A percentile compares a stretch with the other conserved stretches of the same genome.
phyloP scores from a whole-genome alignment of 2,888 invertebrate genomes.

The Diplazon laetatorius region DNA sequence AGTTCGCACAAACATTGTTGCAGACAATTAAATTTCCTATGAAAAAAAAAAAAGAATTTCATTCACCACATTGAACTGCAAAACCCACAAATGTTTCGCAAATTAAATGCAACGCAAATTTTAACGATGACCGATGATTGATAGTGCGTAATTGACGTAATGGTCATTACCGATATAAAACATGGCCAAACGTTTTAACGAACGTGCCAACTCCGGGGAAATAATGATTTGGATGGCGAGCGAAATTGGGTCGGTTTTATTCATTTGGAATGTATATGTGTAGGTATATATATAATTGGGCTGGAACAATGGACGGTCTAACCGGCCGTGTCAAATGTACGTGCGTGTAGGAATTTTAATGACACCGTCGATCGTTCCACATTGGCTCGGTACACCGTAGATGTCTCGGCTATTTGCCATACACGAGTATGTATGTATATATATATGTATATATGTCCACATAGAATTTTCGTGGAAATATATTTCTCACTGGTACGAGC shows the following conservation, averaged over 20 bases:
- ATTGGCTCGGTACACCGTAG: neutral
- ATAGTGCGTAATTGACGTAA: neutral
- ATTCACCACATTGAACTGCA: no score
- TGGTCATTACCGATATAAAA: neutral
- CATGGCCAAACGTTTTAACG: neutral
- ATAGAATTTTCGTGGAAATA: slow-evolving; percentile 28
- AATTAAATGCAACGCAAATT: no score
- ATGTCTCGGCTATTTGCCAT: slow-evolving; percentile 3
- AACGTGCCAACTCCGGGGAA: neutral
- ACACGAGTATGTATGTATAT: no score
- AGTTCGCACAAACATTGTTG: no score
- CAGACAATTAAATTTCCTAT: no score
- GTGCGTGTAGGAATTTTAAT: slow-evolving; percentile 53
- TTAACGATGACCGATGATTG: no score
- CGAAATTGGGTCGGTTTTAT: slow-evolving; percentile 38
- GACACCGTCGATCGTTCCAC: slow-evolving; percentile 41
- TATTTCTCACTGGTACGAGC: slow-evolving; percentile 30
- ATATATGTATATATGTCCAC: no score
- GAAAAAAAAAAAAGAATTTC: no score
- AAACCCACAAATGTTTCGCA: no score
- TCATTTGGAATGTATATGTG: slow-evolving; percentile 13
- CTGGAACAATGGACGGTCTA: slow-evolving; percentile 43
- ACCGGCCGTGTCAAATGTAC: slow-evolving; percentile 53
- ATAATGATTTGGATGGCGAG: slow-evolving; percentile 32
- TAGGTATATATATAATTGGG: slow-evolving; percentile 41